phyloP scores from a whole-genome alignment of 2,113 vertebrate species.

The Isurus oxyrinchus region DNA sequence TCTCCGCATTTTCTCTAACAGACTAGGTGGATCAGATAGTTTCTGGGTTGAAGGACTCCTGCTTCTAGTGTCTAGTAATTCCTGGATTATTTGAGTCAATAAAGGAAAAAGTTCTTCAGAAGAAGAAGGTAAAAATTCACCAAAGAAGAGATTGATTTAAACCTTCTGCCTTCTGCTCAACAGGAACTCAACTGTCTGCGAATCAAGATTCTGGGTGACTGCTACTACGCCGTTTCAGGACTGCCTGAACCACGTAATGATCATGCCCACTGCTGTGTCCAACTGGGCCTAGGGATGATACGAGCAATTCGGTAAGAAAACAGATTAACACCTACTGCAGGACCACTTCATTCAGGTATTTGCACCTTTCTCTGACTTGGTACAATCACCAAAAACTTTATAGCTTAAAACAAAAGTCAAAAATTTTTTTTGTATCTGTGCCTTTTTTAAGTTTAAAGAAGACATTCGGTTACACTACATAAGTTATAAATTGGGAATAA shows the following conservation, averaged over 20 bases:
- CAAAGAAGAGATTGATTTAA: not conserved
- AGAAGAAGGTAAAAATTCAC: too few relatives aligned
- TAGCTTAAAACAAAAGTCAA: not conserved
- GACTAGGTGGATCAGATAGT: not conserved
- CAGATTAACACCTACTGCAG: not conserved
- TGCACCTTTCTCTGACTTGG: not conserved
- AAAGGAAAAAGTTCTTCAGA: not conserved
- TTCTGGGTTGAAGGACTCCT: not conserved
- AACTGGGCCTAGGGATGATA: not conserved
- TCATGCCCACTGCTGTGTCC: conserved; percentile 17
- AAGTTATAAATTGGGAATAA: not conserved
- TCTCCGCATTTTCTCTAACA: not conserved
- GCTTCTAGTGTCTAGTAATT: too few relatives aligned
- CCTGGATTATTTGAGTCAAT: not conserved
- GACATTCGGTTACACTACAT: not conserved
- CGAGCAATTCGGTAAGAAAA: not conserved
- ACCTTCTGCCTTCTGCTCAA: not conserved
- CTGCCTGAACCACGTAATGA: not conserved
- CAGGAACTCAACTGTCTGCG: not conserved
- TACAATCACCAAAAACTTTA: not conserved
- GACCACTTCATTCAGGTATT: not conserved
- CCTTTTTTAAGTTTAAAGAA: not conserved
- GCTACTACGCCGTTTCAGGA: conserved; percentile 6
- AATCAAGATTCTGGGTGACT: conserved; percentile 12
- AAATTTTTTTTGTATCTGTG: not conserved